Evolutionary conservation across 2,113 vertebrate genomes (phyloP), one percentile per base, ranked within the genome.

Genomic region (Gallinago jamesoni): DNA sequence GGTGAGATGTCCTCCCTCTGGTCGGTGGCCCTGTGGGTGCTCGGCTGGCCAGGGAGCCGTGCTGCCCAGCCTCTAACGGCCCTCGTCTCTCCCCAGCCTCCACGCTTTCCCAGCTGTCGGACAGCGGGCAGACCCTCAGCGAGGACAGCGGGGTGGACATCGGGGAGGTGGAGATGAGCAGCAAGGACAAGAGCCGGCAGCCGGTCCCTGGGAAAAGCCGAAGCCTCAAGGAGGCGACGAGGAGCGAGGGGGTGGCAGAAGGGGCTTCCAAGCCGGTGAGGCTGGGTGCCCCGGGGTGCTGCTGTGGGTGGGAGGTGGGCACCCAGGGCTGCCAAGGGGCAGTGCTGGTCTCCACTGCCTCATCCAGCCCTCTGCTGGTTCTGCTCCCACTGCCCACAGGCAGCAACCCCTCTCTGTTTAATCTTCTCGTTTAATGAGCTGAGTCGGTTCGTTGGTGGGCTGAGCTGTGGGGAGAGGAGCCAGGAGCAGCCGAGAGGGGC

Each of bases 81-180:
- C 24, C 47, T 16, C 85, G 2, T 97, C 64, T 97, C 89, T 97
- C 96, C 84, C 48, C 98, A 99, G 99, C 99, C 91, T 99, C 98
- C 80, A 98, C 99, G 18, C 98, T 99, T 93, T 99, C 99, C 85
- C 99, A 99, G 98, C 98, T 99, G 91, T 99, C 99, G 6, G 99
- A 99, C 98, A 99, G 99, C 1, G 99, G 99, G 68, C 99, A 99
- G 98, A 99, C 99, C 18, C 98, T 99, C 88, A 99, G 99, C 4
- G 99, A 99, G 96, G 99, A 99, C 99, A 99, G 99, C 37, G 99
- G 99, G 4, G 99, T 99, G 98, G 99, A 99, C 85, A 98, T 99
- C 20, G 98, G 99, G 3, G 99, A 99, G 79, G 95, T 98, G 2
- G 99, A 99, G 96, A 97, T 97, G 91, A 96, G 98, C 48, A 97